These are phyloP conservation scores for Morpho deidamia DNA, from an alignment of 2,888 invertebrate species.

Conservation along the genomic window DNA sequence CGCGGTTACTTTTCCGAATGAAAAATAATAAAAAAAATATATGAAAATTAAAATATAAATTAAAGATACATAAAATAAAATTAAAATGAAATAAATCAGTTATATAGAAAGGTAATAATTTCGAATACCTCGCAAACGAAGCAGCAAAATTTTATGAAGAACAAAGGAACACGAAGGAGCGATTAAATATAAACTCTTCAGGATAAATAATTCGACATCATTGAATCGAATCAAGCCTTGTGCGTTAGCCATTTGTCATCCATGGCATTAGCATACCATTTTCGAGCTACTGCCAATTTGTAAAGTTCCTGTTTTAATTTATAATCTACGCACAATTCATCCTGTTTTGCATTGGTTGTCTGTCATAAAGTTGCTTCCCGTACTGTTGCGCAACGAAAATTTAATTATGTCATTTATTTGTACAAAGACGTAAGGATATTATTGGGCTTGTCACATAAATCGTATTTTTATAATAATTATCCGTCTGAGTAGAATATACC, in stretches of 20 bases:
- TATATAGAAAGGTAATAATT: too few relatives aligned
- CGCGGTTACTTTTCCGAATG: too few relatives aligned
- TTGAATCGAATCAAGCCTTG: conserved; percentile 7
- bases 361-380: conserved; percentile 18
- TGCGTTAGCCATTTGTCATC: conserved; percentile 2
- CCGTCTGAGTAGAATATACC: too few relatives aligned
- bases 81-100: too few relatives aligned
- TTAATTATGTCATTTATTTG: not conserved
- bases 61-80: too few relatives aligned
- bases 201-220: conserved; percentile 8
- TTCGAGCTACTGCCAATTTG: conserved; percentile 8
- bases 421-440: too few relatives aligned
- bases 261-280: not conserved
- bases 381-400: conserved; percentile 14
- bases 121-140: too few relatives aligned
- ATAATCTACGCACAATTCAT: conserved; percentile 26
- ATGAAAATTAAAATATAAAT: too few relatives aligned
- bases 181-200: not conserved
- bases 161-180: not conserved
- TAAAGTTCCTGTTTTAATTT: conserved; percentile 28
- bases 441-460: too few relatives aligned
- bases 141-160: not conserved
- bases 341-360: conserved; percentile 22
- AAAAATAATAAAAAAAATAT: too few relatives aligned
- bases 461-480: too few relatives aligned